phyloP scores from a whole-genome alignment of 2,113 vertebrate genomes.

The Epinephelus lanceolatus region DNA sequence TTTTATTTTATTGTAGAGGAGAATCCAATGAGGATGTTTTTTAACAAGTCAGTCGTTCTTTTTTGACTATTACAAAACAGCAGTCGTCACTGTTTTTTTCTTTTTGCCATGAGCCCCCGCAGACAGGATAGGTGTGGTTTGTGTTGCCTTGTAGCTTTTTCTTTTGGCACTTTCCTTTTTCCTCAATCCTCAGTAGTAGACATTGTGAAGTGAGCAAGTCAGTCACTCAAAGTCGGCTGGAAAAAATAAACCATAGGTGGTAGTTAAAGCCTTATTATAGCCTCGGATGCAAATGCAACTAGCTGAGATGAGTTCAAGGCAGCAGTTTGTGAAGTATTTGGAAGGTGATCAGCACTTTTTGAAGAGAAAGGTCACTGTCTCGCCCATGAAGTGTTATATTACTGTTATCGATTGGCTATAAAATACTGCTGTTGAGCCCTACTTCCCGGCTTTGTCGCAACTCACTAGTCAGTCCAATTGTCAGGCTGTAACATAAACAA shows the following conservation, averaged over 20 bases:
- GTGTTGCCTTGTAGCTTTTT: slow-evolving; percentile 50
- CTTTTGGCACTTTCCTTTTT: slow-evolving; percentile 45
- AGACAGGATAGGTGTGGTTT: slow-evolving; percentile 66
- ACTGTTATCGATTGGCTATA: slow-evolving; percentile 33
- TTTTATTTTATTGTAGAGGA: slow-evolving; percentile 83
- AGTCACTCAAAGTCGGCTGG: slow-evolving; percentile 47
- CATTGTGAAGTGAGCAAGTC: slow-evolving; percentile 47
- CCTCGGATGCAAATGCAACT: slow-evolving; percentile 14
- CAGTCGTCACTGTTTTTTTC: slow-evolving; percentile 42
- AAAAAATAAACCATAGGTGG: background rate
- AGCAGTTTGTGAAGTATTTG: background rate
- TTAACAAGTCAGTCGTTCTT: slow-evolving; percentile 68
- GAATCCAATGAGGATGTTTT: slow-evolving; percentile 75
- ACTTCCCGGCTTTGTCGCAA: slow-evolving; percentile 49
- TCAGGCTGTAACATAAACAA: slow-evolving; percentile 46
- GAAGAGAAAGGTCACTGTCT: slow-evolving; percentile 27
- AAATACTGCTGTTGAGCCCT: slow-evolving; percentile 4
- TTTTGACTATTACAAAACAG: slow-evolving; percentile 59
- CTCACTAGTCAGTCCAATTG: slow-evolving; percentile 1
- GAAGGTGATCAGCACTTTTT: slow-evolving; percentile 28
- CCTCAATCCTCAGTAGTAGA: slow-evolving; percentile 14
- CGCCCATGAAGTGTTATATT: slow-evolving; percentile 30
- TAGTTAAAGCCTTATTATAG: slow-evolving; percentile 38
- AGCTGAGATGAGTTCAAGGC: background rate
- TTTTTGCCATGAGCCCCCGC: slow-evolving; percentile 22